Percentiles rank a stretch among this genome's conserved stretches.
These are phyloP conservation scores for Hippoglossus stenolepis DNA, from an alignment of 2,113 vertebrate genomes.

Conservation along the genomic window DNA sequence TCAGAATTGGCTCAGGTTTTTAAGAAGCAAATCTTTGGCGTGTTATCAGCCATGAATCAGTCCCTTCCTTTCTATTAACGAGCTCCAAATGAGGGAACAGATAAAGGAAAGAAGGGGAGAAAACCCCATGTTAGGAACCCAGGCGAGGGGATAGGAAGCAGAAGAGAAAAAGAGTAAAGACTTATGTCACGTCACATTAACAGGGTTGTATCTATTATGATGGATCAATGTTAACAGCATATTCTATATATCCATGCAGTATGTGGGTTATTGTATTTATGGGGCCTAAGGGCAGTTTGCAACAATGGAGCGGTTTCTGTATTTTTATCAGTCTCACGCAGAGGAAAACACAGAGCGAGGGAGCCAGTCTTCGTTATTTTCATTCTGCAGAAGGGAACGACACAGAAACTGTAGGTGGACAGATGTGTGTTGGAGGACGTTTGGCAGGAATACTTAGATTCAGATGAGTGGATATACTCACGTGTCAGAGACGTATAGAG, in stretches of 20 bases:
- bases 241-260: neutral
- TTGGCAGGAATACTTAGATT: neutral
- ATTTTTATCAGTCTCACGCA: neutral
- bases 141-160: neutral
- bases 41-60: neutral
- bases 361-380: constrained; percentile 27
- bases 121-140: neutral
- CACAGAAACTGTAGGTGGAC: constrained; percentile 8
- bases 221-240: neutral
- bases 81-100: neutral
- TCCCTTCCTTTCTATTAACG: neutral
- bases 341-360: neutral
- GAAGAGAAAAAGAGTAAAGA: neutral
- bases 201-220: neutral
- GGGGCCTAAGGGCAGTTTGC: neutral
- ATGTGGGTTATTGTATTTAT: constrained; percentile 17
- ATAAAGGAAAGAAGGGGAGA: neutral
- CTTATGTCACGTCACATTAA: constrained; percentile 13
- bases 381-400: constrained; percentile 13
- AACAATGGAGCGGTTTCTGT: neutral
- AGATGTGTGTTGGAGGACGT: constrained; percentile 18
- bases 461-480: neutral
- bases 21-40: neutral
- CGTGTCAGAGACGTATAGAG: neutral
- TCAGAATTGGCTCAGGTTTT: neutral